Evolutionary conservation across 2,113 vertebrate genomes (phyloP).

Genomic region (Andinoacara biseriatus): DNA sequence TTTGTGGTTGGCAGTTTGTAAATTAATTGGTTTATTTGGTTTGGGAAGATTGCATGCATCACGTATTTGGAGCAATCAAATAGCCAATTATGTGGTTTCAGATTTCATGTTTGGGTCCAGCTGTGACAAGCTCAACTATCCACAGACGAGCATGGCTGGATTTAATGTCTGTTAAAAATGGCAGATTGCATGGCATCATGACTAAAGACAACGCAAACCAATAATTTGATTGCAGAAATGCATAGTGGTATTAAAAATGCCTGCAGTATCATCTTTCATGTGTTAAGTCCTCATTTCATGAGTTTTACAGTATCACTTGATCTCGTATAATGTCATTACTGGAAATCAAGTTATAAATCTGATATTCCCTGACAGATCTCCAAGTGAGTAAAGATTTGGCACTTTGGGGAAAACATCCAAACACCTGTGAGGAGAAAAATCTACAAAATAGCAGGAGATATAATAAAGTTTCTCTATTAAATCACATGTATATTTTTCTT

Average conservation of each 20-base stretch:
- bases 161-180: constrained; percentile 47
- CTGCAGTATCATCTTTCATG: neutral
- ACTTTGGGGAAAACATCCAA: constrained; percentile 29
- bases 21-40: constrained; percentile 71
- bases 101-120: constrained; percentile 65
- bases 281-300: neutral
- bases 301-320: neutral
- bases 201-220: constrained; percentile 36
- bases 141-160: constrained; percentile 37
- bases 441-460: neutral
- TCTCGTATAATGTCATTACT: neutral
- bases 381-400: constrained; percentile 22
- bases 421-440: neutral
- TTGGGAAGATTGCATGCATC: constrained; percentile 60
- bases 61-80: constrained; percentile 69
- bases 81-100: constrained; percentile 69
- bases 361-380: neutral
- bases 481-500: neutral
- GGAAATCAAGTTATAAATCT: constrained; percentile 2
- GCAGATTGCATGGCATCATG: constrained; percentile 35
- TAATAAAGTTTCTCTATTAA: neutral
- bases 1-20: constrained; percentile 58
- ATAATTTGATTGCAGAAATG: constrained; percentile 21
- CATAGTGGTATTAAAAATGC: neutral
- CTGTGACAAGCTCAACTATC: constrained; percentile 63